Conservation (phyloP, 2,113 vertebrate species). For the Labeo catla region DNA sequence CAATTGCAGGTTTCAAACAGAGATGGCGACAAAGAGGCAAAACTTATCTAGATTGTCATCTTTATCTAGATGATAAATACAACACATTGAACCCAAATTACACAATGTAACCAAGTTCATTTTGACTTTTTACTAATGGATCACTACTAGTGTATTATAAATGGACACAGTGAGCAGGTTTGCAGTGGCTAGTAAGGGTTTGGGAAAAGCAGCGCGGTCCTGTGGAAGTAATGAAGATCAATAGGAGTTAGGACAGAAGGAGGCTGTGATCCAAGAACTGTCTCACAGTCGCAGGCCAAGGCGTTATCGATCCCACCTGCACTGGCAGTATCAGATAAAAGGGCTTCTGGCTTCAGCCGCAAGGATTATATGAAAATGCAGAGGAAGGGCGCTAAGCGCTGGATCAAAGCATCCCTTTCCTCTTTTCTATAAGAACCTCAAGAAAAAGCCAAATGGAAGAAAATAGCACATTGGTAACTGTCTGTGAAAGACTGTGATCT, state of each 20-base stretch:
- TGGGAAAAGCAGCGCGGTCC: constrained; percentile 53
- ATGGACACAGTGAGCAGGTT: background rate
- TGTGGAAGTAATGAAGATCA: constrained; percentile 78
- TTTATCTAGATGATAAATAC: background rate
- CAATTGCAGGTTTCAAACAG: too few species aligned
- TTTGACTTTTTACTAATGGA: background rate
- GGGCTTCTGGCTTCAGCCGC: constrained; percentile 46
- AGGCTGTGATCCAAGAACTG: constrained; percentile 74
- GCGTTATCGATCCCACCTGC: constrained; percentile 76
- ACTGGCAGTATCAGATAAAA: constrained; percentile 77
- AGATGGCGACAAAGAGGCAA: too few species aligned
- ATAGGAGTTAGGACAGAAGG: constrained; percentile 73
- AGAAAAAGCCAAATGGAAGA: constrained; percentile 18
- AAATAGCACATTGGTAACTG: background rate
- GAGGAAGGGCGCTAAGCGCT: constrained; percentile 11
- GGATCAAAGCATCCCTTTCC: constrained; percentile 12
- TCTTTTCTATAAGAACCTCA: background rate
- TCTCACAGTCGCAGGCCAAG: constrained; percentile 75
- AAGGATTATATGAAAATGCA: constrained; percentile 41
- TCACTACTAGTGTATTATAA: background rate
- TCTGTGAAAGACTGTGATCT: background rate
- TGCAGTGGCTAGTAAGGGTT: constrained; percentile 27
- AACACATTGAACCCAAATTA: background rate
- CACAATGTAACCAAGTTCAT: background rate
- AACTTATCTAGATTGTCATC: background rate